Evolutionary conservation across 2,888 invertebrate genomes (phyloP).

Genomic region (Exephanes ischioxanthus): DNA sequence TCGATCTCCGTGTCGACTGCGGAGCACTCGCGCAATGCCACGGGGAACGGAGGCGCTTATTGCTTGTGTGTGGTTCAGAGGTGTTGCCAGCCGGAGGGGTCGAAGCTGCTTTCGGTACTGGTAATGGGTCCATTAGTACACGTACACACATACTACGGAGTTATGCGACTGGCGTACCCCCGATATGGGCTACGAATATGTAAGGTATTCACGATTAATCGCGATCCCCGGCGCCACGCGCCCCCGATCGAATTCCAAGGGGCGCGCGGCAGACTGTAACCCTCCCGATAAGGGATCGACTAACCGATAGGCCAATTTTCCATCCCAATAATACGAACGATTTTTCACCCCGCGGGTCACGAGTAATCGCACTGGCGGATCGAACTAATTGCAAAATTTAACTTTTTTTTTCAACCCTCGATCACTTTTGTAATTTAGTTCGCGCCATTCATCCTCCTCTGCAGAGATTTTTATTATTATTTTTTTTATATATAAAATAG

Average conservation of each 20-base stretch:
- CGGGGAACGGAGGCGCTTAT: slow-evolving; percentile 20
- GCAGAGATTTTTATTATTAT: too few species aligned
- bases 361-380: not conserved
- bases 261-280: slow-evolving; percentile 40
- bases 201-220: slow-evolving; percentile 79
- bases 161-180: slow-evolving; percentile 71
- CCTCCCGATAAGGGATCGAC: slow-evolving; percentile 16
- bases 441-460: not conserved
- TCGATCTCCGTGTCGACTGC: slow-evolving; percentile 76
- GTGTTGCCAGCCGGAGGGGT: slow-evolving; percentile 44
- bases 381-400: not conserved
- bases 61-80: slow-evolving; percentile 3
- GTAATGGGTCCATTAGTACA: slow-evolving; percentile 78
- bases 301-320: slow-evolving; percentile 10
- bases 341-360: not conserved
- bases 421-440: not conserved
- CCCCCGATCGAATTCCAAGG: slow-evolving; percentile 71
- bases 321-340: not conserved
- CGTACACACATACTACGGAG: slow-evolving; percentile 56
- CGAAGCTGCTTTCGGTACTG: slow-evolving; percentile 68
- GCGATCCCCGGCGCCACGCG: slow-evolving; percentile 69
- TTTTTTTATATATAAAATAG: too few species aligned
- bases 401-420: not conserved
- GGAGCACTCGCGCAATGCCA: slow-evolving; percentile 23
- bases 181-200: slow-evolving; percentile 76